Base-by-base conservation (phyloP, 2,113 vertebrate species). In the Collichthys lucidus region DNA sequence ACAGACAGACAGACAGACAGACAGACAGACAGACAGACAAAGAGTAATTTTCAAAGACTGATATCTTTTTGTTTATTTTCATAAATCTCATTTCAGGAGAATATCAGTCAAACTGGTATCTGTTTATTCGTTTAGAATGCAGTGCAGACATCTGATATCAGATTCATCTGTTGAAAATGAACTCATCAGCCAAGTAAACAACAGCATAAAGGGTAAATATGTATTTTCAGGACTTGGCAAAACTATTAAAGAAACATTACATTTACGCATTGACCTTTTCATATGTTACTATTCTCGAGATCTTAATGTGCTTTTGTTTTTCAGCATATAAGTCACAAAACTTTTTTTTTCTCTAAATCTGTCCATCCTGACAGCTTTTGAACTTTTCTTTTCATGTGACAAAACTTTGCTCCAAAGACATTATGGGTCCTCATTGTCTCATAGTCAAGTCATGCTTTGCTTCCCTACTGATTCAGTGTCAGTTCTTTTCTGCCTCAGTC, bases 121-220 rank as follows among this genome's bases (percentile, higher is more conserved):
- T 40, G 35, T 40, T 40, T 40, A 40, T 40, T 40, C 35, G 9
- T 40, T 40, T 40, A 40, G 35, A 40, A 40, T 40, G 8, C 35
- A 40, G 35, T 9, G 9, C 35, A 40, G 35, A 8, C 35, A 40
- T 40, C 35, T 8, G 35, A 40, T 40, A 40, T 40, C 7, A 8
- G 35, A 40, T 40, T 40, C 35, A 40, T 40, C 35, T 8, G 35
- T 6, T 40, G 35, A 40, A 40, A 40, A 40, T 40, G 35, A 40
- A 40, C 35, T 40, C 35, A 40, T 40, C 35, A 40, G 8, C 35
- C 35, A 40, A 40, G 8, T 8, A 40, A 40, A 40, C 35, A 40
- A 40, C 9, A 71, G 52, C 35, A 44, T 15, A 60, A 22, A 29
- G 77, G 79, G 81, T 17, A 69, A 60, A 56, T 26, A 40, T 40